Evolutionary conservation across 2,888 invertebrate genomes (phyloP), one percentile per base, ranked within the genome.

Genomic region (Alitta virens): DNA sequence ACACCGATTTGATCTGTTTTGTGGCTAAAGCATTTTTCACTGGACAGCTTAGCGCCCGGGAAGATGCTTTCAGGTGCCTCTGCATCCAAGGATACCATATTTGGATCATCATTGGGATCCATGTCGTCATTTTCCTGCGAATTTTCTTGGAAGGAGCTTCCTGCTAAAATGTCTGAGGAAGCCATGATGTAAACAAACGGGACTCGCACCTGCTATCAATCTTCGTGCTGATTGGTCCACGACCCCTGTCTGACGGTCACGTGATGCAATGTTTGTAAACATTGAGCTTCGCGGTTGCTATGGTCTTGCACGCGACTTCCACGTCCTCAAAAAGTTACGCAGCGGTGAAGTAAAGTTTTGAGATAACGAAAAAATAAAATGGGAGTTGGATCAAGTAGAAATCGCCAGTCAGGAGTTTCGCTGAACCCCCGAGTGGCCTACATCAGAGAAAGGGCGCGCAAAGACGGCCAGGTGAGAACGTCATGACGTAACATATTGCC

Each of bases 181-280:
- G 59, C 59, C 59, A 59, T 59, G 59, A 51, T 59, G 52, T 59
- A 50, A 59, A 59, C 59, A 59, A 59, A 59, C 21, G 2, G n/a
- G 52, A 26, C 40, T 25, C 59, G 59, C 59, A 52, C 51, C 18
- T 33, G 51, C 7, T 21, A 25, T 16, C 21, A 24, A 23, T 25
- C 23, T 24, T 12, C 5, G 23, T 23, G 7, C 24, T 52, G 52
- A 52, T 52, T 52, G 52, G 52, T 18, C 16, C 16, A 52, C 12
- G 33, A 33, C 33, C 7, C 33, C 33, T 33, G 33, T 12, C 5
- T 5, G 33, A 33, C 33, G 33, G 33, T 33, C 33, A 33, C 33
- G 33, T 33, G 33, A 12, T 33, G 5, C 5, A 33, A 33, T 33
- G 33, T 33, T 33, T 5, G 33, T 33, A 33, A 33, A 33, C 33